Evolutionary conservation across 1,140 invertebrate species (phyloP), one percentile per base, ranked within the genome.

Genomic region (Stenopsyche tienmushanensis): DNA sequence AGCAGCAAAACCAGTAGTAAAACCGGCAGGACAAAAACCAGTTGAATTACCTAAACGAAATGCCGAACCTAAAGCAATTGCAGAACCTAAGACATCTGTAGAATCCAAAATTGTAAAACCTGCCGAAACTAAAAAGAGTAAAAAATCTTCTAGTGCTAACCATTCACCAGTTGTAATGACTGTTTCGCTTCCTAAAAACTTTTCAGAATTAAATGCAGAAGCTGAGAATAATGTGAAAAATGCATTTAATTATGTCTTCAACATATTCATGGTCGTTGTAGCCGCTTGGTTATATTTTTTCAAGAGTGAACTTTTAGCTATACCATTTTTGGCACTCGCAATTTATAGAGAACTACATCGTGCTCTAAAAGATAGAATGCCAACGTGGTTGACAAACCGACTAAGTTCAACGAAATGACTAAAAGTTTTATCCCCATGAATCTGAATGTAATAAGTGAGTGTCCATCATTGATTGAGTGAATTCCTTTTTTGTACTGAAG

Each of bases 271-370:
- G 67, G 81, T 90, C 53, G 49, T 87, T 13, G 83, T 90, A 1
- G 90, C 90, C 3, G 87, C 85, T 74, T 90, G 87, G 84, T 80
- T 92, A 34, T 92, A 91, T 74, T 74, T 91, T 9, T 92, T 91
- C 71, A 88, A 89, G 71, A 88, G 89, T 71, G 89, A 90, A 73
- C 79, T 86, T 54, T 77, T 91, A 17, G 88, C 89, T 1, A 82
- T 93, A 63, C 90, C 90, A 18, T 84, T 92, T 66, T 82, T 93
- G 55, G 81, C 85, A 5, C 77, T 93, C 0, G 85, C 91, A 71
- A 84, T 91, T 49, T 92, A 90, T 72, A 82, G 90, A 58, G 88
- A 90, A 72, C 71, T 91, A 26, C 84, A 88, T 71, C 83, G 88
- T 69, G 85, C 85, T 52, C 55, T 85, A 1, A 67, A 72, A 45